These are phyloP conservation scores for Triplophysa yarkandensis DNA, from an alignment of 2,797 vertebrate genomes.

Conservation along the genomic window DNA sequence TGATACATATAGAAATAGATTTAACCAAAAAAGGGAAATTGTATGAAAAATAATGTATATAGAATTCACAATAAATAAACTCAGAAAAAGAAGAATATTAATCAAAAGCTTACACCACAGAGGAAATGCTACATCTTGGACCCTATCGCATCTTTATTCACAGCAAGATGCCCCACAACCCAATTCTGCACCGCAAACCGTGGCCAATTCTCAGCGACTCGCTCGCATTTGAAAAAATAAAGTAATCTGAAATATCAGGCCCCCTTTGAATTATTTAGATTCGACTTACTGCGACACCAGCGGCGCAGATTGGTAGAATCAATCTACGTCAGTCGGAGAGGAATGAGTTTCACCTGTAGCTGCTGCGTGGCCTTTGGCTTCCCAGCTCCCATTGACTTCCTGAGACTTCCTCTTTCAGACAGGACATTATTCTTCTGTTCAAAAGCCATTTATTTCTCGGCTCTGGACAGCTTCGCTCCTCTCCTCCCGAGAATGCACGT, in stretches of 20 bases:
- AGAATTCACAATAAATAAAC: too few species aligned
- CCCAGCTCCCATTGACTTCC: constrained; percentile 58
- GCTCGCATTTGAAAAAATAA: constrained; percentile 36
- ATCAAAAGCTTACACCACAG: not conserved
- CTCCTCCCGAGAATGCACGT: constrained; percentile 23
- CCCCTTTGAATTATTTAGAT: constrained; percentile 81
- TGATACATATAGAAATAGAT: too few species aligned
- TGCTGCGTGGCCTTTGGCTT: constrained; percentile 72
- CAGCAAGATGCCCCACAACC: not conserved
- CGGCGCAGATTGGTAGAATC: constrained; percentile 79
- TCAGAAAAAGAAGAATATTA: too few species aligned
- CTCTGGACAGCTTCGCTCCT: not conserved
- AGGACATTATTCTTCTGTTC: constrained; percentile 47
- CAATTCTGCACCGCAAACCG: constrained; percentile 16
- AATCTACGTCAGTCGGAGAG: constrained; percentile 76
- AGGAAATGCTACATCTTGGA: not conserved
- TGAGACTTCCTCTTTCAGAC: constrained; percentile 57
- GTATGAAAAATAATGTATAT: too few species aligned
- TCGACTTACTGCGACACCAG: constrained; percentile 73
- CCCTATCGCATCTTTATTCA: constrained; percentile 21
- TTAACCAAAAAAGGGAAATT: too few species aligned
- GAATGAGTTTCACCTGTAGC: constrained; percentile 61
- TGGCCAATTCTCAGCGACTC: constrained; percentile 21
- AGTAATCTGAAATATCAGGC: constrained; percentile 64
- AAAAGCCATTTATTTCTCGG: constrained; percentile 35